Percentiles rank a stretch among this genome's conserved stretches.
Evolutionary conservation across 2,113 vertebrate genomes (phyloP).

Genomic region (Macaca nemestrina): DNA sequence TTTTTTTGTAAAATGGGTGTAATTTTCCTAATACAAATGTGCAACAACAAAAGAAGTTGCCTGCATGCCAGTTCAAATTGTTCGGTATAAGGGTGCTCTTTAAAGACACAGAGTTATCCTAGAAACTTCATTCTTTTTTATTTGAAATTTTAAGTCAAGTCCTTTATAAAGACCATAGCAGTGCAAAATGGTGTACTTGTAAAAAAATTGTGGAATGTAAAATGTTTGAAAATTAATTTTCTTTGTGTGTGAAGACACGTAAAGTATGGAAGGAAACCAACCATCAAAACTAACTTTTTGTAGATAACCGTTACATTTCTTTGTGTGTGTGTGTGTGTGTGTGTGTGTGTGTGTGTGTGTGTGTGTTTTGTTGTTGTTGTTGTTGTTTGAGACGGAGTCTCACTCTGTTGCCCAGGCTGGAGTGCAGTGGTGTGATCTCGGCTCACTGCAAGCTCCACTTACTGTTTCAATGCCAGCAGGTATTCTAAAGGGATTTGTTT

Average conservation of each 20-base stretch:
- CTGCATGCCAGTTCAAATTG: conserved; percentile 73
- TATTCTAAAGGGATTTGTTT: conserved; percentile 82
- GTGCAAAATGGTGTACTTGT: conserved; percentile 82
- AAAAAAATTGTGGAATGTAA: conserved; percentile 80
- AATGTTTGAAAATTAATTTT: conserved; percentile 81
- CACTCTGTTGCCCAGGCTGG: too few relatives aligned
- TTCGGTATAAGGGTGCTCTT: conserved; percentile 77
- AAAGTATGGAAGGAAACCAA: conserved; percentile 77
- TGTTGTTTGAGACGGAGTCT: too few relatives aligned
- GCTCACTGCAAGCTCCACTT: too few relatives aligned
- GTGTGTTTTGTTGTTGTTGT: too few relatives aligned
- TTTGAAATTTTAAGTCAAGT: conserved; percentile 82
- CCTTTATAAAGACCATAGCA: conserved; percentile 78
- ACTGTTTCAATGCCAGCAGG: conserved; percentile 82
- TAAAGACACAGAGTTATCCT: conserved; percentile 65
- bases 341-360: too few relatives aligned
- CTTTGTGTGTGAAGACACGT: conserved; percentile 78
- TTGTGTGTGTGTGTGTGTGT: conserved; percentile 22
- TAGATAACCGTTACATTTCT: conserved; percentile 84
- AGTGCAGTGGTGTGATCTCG: too few relatives aligned
- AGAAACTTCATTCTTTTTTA: conserved; percentile 77
- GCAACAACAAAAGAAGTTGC: conserved; percentile 73
- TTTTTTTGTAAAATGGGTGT: conserved; percentile 72
- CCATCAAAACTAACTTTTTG: conserved; percentile 82
- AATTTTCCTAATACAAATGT: conserved; percentile 76